Evolutionary conservation across 2,113 vertebrate species (phyloP), one percentile per base, ranked within the genome.

Genomic region (Hepsetus odoe): DNA sequence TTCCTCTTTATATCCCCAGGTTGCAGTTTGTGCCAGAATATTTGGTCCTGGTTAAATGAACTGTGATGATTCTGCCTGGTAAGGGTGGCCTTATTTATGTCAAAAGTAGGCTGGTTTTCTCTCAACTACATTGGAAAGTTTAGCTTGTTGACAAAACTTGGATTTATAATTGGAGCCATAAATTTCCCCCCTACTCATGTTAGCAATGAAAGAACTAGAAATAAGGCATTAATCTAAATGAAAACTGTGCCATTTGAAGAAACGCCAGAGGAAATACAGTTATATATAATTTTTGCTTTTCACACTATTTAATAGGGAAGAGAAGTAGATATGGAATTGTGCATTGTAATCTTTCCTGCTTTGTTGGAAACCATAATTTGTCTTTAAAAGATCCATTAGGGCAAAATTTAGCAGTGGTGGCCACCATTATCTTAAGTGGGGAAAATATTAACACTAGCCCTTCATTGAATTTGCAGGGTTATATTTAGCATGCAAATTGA

Each of bases 401-500:
- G 70, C 80, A 66, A 82, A 84, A 76, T 82, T 80, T 80, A 82
- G 82, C 75, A 76, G 66, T 72, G 80, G 77, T 75, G 76, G 67
- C 71, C 67, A 59, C 81, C 80, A 83, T 83, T 87, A 82, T 85
- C 82, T 85, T 83, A 81, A 87, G 75, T 79, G 76, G 74, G 71
- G 80, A 77, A 83, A 85, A 87, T 85, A 83, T 85, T 85, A 87
- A 77, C 77, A 78, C 68, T 75, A 70, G 24, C 77, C 82, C 82
- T 82, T 87, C 81, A 85, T 87, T 81, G 79, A 85, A 85, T 85
- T 85, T 85, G 75, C 84, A 85, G 84, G 80, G 84, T 85, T 84
- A 85, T 85, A 82, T 85, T 84, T 87, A 80, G 83, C 86, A 85
- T 87, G 86, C 84, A 87, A 85, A 87, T 87, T 85, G 84, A 87